Conservation (phyloP, 2,888 invertebrate genomes). For the Microplitis deprimator region DNA sequence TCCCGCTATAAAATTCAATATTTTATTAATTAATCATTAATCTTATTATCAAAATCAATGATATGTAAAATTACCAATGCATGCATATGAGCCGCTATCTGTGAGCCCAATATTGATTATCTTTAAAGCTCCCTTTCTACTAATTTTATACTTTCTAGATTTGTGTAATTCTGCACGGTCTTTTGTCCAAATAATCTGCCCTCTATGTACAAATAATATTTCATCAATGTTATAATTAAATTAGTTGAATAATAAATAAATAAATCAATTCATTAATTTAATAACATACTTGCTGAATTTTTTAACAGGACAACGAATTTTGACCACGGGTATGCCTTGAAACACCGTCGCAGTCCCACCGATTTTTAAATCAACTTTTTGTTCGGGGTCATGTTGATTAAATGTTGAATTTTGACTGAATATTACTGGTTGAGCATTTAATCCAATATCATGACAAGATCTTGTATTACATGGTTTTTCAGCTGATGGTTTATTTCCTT, state of each 20-base stretch:
- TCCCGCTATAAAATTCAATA: slow-evolving; percentile 74
- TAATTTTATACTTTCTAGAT: slow-evolving; percentile 88
- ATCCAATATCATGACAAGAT: slow-evolving; percentile 80
- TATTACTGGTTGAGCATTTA: slow-evolving; percentile 81
- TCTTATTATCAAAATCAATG: background rate
- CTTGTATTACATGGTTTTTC: slow-evolving; percentile 90
- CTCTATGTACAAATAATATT: slow-evolving; percentile 70
- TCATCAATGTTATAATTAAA: background rate
- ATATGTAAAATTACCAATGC: slow-evolving; percentile 75
- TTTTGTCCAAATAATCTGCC: slow-evolving; percentile 91
- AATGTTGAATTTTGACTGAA: slow-evolving; percentile 84
- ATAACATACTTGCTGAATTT: slow-evolving; percentile 74
- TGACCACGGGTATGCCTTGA: slow-evolving; percentile 87
- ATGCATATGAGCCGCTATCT: slow-evolving; percentile 90
- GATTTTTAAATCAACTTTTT: slow-evolving; percentile 86
- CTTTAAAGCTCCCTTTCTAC: slow-evolving; percentile 91
- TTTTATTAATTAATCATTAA: background rate
- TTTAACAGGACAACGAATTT: slow-evolving; percentile 94
- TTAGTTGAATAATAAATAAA: slow-evolving; percentile 3
- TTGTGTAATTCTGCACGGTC: slow-evolving; percentile 85
- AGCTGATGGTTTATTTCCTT: slow-evolving; percentile 81
- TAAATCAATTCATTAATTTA: background rate
- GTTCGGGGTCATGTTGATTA: slow-evolving; percentile 86
- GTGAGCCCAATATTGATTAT: slow-evolving; percentile 85
- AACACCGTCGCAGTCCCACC: slow-evolving; percentile 93